Percentiles rank a stretch among this genome's conserved stretches.
Evolutionary conservation across 2,113 vertebrate species (phyloP).

Genomic region (Xiphorhynchus elegans): DNA sequence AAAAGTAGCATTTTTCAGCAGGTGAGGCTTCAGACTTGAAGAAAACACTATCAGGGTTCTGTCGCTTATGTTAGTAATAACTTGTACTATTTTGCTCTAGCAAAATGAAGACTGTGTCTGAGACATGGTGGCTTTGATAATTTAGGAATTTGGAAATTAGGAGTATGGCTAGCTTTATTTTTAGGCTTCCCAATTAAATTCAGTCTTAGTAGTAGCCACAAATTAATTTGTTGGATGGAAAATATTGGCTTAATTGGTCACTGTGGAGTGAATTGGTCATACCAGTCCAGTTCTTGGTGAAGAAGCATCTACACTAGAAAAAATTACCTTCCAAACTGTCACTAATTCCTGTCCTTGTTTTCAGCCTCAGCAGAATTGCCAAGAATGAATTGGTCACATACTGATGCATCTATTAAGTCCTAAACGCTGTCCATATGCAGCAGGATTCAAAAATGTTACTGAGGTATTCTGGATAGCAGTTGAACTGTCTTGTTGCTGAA

Average conservation of each 20-base stretch:
- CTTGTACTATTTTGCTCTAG: background rate
- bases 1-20: background rate
- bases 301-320: background rate
- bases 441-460: background rate
- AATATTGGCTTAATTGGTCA: background rate
- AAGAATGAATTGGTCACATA: background rate
- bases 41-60: background rate
- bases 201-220: background rate
- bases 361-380: background rate
- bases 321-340: background rate
- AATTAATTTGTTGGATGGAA: background rate
- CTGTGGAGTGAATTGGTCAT: background rate
- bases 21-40: background rate
- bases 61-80: background rate
- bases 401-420: background rate
- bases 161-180: background rate
- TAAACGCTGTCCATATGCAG: background rate
- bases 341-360: background rate
- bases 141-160: background rate
- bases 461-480: background rate
- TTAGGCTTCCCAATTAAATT: background rate
- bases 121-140: background rate
- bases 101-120: background rate
- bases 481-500: background rate
- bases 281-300: background rate